Conservation (phyloP, 1,140 invertebrate genomes). For the Cryptotermes secundus region DNA sequence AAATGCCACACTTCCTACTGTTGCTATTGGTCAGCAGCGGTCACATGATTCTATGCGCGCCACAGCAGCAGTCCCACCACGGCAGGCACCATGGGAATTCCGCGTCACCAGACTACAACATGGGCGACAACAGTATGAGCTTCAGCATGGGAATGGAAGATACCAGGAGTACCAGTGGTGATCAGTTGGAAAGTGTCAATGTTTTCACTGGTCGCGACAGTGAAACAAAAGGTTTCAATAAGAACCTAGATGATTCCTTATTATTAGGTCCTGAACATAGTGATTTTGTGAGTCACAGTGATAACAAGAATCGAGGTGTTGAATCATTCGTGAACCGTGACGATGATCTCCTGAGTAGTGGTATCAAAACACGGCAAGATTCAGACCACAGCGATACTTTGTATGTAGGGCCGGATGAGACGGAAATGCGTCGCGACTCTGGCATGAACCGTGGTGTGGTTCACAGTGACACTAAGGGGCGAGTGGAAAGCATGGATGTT, state of each 20-base stretch:
- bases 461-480: not conserved
- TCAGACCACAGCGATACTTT: constrained; percentile 3
- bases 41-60: not conserved
- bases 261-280: not conserved
- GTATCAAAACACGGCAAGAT: not conserved
- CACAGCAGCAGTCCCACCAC: not conserved
- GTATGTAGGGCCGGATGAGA: not conserved
- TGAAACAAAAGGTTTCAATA: not conserved
- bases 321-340: not conserved
- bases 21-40: not conserved
- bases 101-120: not conserved
- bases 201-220: not conserved
- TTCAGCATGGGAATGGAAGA: not conserved
- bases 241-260: not conserved
- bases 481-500: not conserved
- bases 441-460: not conserved
- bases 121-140: constrained; percentile 1
- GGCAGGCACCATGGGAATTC: not conserved
- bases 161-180: not conserved
- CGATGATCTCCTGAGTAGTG: not conserved
- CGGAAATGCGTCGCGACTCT: not conserved
- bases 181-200: not conserved
- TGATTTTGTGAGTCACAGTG: not conserved
- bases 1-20: not conserved
- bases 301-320: not conserved